Evolutionary conservation across 2,888 invertebrate species (phyloP), one percentile per base, ranked within the genome.

Genomic region (Caenorhabditis virilis): DNA sequence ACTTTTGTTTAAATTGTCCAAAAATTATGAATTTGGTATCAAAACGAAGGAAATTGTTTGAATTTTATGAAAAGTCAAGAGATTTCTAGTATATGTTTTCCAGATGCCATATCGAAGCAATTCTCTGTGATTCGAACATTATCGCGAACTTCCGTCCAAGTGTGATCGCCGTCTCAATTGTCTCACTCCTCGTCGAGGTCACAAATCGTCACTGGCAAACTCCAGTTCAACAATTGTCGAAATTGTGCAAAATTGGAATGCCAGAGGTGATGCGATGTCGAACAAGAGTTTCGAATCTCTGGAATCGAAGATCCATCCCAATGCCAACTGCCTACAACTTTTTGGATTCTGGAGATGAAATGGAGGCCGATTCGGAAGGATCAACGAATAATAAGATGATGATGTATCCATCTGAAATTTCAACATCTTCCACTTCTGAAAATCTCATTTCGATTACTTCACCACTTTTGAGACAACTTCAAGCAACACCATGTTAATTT

Each of bases 401-500:
- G 25, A 42, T 13, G 27, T 30, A 49, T 16, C 18, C 36, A 43
- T 53, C 52, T 26, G 38, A 52, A 6, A 45, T 45, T 33, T 52
- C 56, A 23, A 52, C 56, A 35, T 41, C 56, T 46, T 52, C 62
- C 51, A 57, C 62, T 43, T 48, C 62, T 54, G 23, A 45, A 45
- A 54, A 54, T 45, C 38, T 54, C 45, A 54, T 54, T 52, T 50
- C 47, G 27, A 61, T 61, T 35, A 63, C 63, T 42, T 63, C 63
- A 36, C 63, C 63, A 45, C 43, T 58, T 16, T 67, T 67, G 9
- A 51, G 63, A 48, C 43, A 63, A 46, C 63, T 67, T 30, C 71
- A 71, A 42, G 64, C 71, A 26, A 71, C 71, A 47, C 67, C 71
- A 23, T 71, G 71, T 61, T 71, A 65, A 63, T 43, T 42, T 23